A percentile compares a stretch with the other conserved stretches of the same genome.
These are phyloP conservation scores for Acomys russatus DNA, from an alignment of 2,797 vertebrate genomes.

Conservation along the genomic window DNA sequence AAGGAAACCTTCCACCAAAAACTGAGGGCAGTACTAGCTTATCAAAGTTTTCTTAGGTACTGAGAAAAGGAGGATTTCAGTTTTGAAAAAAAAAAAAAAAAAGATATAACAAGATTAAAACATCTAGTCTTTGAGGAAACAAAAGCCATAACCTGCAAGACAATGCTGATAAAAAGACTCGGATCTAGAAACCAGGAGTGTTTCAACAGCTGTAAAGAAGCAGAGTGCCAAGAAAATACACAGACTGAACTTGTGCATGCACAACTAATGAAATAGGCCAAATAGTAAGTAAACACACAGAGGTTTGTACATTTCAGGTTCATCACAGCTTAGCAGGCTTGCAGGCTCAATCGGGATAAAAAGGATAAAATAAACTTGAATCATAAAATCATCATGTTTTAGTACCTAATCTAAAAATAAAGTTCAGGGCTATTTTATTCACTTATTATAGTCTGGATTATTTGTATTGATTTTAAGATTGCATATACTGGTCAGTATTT, in stretches of 20 bases:
- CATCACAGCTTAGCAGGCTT: not conserved
- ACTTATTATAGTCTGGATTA: not conserved
- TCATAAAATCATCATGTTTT: not conserved
- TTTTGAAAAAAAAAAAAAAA: constrained; percentile 12
- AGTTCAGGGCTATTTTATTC: not conserved
- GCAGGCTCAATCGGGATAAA: not conserved
- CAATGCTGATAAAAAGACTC: not conserved
- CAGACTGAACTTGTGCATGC: not conserved
- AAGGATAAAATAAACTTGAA: not conserved
- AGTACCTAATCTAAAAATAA: constrained; percentile 15
- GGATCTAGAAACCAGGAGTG: not conserved
- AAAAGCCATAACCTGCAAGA: not conserved
- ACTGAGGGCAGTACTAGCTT: not conserved
- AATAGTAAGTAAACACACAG: not conserved
- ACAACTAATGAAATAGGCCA: not conserved
- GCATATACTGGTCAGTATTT: not conserved
- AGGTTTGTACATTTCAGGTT: not conserved
- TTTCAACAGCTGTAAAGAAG: not conserved
- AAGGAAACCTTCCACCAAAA: not conserved
- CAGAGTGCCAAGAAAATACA: not conserved
- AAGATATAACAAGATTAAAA: not conserved
- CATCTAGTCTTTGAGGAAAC: not conserved
- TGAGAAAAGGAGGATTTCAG: not conserved
- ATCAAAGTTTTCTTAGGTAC: not conserved
- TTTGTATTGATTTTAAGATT: not conserved